Conservation (phyloP, 1,140 invertebrate species). For the Tribolium madens region DNA sequence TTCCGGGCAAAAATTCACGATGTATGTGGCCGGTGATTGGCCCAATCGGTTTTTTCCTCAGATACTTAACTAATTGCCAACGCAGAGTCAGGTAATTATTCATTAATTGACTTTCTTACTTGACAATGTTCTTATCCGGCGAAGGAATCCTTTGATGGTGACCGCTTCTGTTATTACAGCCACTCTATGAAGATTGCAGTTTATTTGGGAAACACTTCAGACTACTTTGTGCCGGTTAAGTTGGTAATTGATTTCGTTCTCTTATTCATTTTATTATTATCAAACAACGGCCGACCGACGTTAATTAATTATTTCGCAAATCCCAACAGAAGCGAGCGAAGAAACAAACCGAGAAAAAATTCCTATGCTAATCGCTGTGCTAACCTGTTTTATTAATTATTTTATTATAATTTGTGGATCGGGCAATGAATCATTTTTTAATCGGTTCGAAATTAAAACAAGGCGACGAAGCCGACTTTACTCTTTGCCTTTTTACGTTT, state of each 20-base stretch:
- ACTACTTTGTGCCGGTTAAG: slow-evolving; percentile 36
- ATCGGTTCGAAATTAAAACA: background rate
- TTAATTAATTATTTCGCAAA: slow-evolving; percentile 29
- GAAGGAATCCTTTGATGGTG: slow-evolving; percentile 42
- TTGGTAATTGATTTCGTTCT: slow-evolving; percentile 32
- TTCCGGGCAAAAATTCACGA: no score
- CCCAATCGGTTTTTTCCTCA: slow-evolving; percentile 10
- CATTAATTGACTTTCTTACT: slow-evolving; percentile 57
- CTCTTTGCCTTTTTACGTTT: background rate
- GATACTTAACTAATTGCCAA: slow-evolving; percentile 52
- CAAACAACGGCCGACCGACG: slow-evolving; percentile 22
- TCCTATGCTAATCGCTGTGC: slow-evolving; percentile 6
- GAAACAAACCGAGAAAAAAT: background rate
- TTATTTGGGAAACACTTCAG: slow-evolving; percentile 46
- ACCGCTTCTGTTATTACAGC: slow-evolving; percentile 38
- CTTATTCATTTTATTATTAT: slow-evolving; percentile 34
- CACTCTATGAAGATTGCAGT: slow-evolving; percentile 35
- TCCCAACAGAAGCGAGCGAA: slow-evolving; percentile 5
- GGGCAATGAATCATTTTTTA: slow-evolving; percentile 17
- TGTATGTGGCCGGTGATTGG: background rate
- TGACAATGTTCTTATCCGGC: slow-evolving; percentile 54
- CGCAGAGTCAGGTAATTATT: slow-evolving; percentile 52
- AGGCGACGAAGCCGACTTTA: background rate
- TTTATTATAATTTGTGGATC: slow-evolving; percentile 2
- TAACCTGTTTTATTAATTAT: slow-evolving; percentile 21